phyloP scores from a whole-genome alignment of 2,113 vertebrate genomes.

The Scolopax mira region DNA sequence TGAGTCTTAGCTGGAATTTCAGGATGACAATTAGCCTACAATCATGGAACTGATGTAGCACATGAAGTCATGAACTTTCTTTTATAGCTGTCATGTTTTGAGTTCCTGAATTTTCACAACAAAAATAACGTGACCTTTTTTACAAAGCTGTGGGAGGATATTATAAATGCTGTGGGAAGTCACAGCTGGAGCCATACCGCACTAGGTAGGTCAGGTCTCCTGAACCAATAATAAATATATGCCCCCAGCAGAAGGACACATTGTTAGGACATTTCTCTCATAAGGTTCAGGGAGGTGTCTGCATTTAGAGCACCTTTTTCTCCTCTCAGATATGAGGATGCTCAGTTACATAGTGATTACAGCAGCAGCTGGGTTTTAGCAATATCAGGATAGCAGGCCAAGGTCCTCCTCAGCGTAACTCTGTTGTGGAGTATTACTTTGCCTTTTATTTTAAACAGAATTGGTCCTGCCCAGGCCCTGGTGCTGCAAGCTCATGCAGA shows the following conservation, averaged over 20 bases:
- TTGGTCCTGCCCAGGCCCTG: background rate
- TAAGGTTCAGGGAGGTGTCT: background rate
- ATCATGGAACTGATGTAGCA: background rate
- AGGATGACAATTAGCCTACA: background rate
- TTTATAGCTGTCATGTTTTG: background rate
- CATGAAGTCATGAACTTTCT: conserved; percentile 39
- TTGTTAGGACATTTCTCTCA: background rate
- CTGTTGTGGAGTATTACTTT: background rate
- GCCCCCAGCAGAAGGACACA: background rate
- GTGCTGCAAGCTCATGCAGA: background rate
- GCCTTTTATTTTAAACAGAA: background rate
- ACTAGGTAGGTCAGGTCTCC: background rate
- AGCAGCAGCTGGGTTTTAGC: background rate
- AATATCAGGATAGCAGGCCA: background rate
- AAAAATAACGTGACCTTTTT: background rate
- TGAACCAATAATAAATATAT: background rate
- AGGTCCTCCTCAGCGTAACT: background rate
- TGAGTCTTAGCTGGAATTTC: conserved; percentile 9
- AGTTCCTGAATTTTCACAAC: conserved; percentile 10
- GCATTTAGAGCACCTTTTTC: background rate
- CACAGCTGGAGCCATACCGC: background rate
- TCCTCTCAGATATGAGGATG: background rate
- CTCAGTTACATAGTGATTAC: background rate
- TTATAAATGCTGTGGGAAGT: background rate
- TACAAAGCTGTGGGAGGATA: background rate